phyloP scores from a whole-genome alignment of 2,888 invertebrate genomes.

The Amiota mariae region DNA sequence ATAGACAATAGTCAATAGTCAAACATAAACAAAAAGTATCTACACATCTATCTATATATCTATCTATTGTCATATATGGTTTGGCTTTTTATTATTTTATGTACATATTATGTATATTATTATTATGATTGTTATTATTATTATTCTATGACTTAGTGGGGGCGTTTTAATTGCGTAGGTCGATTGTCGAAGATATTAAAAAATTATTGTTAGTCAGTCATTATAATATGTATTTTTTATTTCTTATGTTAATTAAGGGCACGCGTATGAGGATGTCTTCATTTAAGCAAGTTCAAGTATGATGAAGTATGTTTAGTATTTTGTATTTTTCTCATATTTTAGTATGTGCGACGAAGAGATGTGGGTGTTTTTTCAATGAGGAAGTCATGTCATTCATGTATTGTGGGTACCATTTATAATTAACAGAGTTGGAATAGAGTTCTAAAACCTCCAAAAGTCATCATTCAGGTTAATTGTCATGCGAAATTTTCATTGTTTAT shows the following conservation, averaged over 20 bases:
- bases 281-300: background rate
- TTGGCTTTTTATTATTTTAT: conserved; percentile 10
- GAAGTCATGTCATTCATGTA: background rate
- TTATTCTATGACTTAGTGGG: conserved; percentile 1
- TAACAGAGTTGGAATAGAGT: background rate
- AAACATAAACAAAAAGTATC: background rate
- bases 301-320: background rate
- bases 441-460: background rate
- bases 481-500: background rate
- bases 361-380: background rate
- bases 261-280: conserved; percentile 15
- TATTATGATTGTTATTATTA: background rate
- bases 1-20: background rate
- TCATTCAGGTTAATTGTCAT: conserved; percentile 15
- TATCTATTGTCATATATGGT: conserved; percentile 22
- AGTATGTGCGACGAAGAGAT: background rate
- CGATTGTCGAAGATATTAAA: background rate
- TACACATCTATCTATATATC: no score
- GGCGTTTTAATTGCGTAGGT: conserved; percentile 27
- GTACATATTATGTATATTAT: background rate
- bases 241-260: conserved; percentile 27
- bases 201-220: background rate
- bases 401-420: background rate
- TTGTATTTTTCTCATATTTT: no score
- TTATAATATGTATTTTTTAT: background rate